phyloP scores from a whole-genome alignment of 2,888 invertebrate species.

The Siphlonurus alternatus region DNA sequence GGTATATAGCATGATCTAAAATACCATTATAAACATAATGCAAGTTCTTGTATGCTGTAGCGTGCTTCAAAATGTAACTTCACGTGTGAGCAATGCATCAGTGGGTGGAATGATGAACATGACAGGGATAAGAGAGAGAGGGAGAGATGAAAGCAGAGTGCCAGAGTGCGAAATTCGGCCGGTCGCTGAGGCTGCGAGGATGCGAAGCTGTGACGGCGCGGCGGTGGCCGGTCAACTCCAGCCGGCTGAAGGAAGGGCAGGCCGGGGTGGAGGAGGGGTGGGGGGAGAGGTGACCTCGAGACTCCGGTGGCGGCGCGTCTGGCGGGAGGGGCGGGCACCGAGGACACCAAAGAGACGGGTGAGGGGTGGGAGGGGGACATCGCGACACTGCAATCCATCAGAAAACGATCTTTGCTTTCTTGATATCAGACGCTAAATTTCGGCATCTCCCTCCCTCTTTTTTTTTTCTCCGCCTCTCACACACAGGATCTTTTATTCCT shows the following conservation, averaged over 20 bases:
- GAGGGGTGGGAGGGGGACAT: neutral
- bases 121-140: no score
- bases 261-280: neutral
- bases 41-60: no score
- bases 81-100: neutral
- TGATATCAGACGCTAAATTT: neutral
- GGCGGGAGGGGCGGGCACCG: neutral
- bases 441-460: neutral
- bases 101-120: no score
- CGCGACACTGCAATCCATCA: neutral
- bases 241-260: neutral
- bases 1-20: no score
- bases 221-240: neutral
- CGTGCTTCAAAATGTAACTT: no score
- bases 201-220: neutral
- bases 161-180: neutral
- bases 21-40: no score
- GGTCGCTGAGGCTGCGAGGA: neutral
- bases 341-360: neutral
- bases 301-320: neutral
- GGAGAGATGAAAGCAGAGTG: no score
- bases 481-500: no score
- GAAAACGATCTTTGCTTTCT: neutral
- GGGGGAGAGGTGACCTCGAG: neutral
- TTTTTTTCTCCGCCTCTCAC: neutral